Evolutionary conservation across 2,888 invertebrate genomes (phyloP), one percentile per base, ranked within the genome.

Genomic region (Pogonocherus hispidulus): DNA sequence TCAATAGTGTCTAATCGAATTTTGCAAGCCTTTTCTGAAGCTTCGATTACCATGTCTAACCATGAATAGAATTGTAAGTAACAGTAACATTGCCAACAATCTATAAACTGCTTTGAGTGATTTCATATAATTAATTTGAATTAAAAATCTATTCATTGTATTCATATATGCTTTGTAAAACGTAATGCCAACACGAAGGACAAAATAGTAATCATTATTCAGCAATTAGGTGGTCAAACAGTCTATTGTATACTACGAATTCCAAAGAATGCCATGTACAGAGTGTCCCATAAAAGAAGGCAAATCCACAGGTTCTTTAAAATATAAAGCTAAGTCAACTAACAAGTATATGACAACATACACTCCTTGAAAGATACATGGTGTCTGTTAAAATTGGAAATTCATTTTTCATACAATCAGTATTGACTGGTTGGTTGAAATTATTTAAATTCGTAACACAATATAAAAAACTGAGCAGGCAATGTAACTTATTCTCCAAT

Each of bases 221-320:
- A 32, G 32, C 32, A 16, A 41, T 41, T 41, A 41, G 11, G n/a
- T 41, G 41, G 41, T 41, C 41, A 41, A 41, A 41, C 14, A 41
- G 41, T 41, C 41, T 5, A n/a, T 41, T 32, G 32, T 32, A 32
- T 32, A n/a, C n/a, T n/a, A n/a, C n/a, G 11, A 49, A 49, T 49
- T 49, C 49, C 19, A 19, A 49, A 20, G 49, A 49, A 20, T 19
- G 8, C 18, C 49, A 49, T 49, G 6, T 49, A 49, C 19, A 49
- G 19, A 3, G 49, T 20, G 18, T 19, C 11, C 19, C n/a, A n/a
- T n/a, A n/a, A n/a, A n/a, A n/a, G n/a, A n/a, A n/a, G n/a, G n/a
- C n/a, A n/a, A n/a, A n/a, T n/a, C n/a, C n/a, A n/a, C n/a, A n/a
- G n/a, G n/a, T n/a, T n/a, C n/a, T n/a, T n/a, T n/a, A n/a, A n/a